A percentile compares a stretch with the other conserved stretches of the same genome.
Evolutionary conservation across 2,113 vertebrate genomes (phyloP).

Genomic region (Sorex araneus): DNA sequence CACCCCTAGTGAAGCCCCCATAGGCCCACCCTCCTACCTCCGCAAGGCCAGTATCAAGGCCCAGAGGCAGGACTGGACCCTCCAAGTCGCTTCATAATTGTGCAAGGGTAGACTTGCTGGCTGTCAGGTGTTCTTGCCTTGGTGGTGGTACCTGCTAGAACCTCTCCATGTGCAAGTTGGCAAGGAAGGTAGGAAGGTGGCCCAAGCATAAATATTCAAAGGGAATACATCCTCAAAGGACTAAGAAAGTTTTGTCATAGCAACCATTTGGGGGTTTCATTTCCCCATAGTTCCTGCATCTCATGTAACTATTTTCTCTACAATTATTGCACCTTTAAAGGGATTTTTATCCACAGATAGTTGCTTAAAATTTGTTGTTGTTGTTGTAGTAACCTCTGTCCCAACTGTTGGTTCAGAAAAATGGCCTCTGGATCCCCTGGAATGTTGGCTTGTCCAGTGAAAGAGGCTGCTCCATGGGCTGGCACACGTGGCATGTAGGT

Average conservation of each 20-base stretch:
- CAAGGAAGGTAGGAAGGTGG: background rate
- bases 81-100: background rate
- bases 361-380: background rate
- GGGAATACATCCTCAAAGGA: background rate
- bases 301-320: background rate
- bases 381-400: background rate
- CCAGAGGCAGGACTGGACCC: background rate
- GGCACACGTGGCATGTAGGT: background rate
- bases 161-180: background rate
- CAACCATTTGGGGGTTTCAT: background rate
- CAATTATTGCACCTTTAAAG: slow-evolving; percentile 18
- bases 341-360: background rate
- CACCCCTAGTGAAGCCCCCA: background rate
- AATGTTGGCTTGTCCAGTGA: background rate
- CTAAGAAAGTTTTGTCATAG: too few relatives aligned
- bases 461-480: slow-evolving; percentile 21
- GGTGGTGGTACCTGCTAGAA: background rate
- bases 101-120: background rate
- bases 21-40: background rate
- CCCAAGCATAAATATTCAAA: background rate
- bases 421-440: background rate
- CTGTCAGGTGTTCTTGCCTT: background rate
- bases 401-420: background rate
- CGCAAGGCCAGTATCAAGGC: background rate
- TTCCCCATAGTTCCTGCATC: background rate